Base-by-base conservation (phyloP, 1,140 invertebrate genomes). In the Drosophila pachea region DNA sequence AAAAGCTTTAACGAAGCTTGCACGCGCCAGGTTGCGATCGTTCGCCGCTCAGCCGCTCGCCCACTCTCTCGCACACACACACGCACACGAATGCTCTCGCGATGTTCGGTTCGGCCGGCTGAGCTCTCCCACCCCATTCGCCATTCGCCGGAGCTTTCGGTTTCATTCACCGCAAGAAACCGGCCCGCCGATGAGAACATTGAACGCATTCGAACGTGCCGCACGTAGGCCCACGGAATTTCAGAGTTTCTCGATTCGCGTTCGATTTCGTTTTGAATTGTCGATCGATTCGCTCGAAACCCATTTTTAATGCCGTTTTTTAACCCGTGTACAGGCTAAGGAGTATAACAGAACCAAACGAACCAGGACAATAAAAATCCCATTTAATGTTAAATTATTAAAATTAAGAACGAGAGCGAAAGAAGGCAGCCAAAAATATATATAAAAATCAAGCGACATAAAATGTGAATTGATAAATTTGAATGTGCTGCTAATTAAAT, bases 391-490 rank as follows among this genome's bases (percentile, higher is more conserved):
- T 55, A 64, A 72, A 67, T 63, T 76, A 78, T 73, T 76, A 16
- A 68, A 68, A 79, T 74, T 52, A 55, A 58, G 55, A 22, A 22
- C 22, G 22, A 22, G 22, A 22, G 22, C 22, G 22, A 22, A 22
- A 22, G 22, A 22, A 1, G 3, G 3, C 3, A 22, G 3, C 22
- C 1, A 22, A 22, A 12, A 63, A 55, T 12, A 14, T 38, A 32
- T 47, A 33, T n/a, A 56, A 43, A 35, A 59, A 43, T 43, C 2
- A 43, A 54, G 52, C 14, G 8, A 33, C 36, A 53, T 68, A 72
- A 73, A 78, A 83, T 83, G 81, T 84, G 63, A 84, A 76, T 78
- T 76, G 81, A 75, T 75, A 74, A 69, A 83, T 83, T 83, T 83
- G 67, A 78, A 83, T 82, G 79, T 82, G 68, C 56, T 78, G 68